Evolutionary conservation across 1,140 invertebrate species (phyloP).

Genomic region (Penaeus indicus): DNA sequence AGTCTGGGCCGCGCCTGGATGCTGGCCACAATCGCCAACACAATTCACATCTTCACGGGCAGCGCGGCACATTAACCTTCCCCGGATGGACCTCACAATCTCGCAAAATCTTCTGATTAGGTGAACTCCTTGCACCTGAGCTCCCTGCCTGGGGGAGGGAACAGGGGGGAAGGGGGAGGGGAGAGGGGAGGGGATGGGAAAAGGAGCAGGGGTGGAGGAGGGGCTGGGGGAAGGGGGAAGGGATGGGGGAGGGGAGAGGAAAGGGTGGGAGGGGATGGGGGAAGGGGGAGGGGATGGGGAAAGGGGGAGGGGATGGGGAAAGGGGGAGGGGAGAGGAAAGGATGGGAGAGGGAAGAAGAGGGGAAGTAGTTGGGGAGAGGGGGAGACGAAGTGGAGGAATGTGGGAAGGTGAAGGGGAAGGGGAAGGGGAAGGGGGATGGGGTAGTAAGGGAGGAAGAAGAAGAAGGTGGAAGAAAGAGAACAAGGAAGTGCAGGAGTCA

Average conservation of each 20-base stretch:
- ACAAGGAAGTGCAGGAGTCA: too few species aligned
- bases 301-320: not conserved
- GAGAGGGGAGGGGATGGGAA: not conserved
- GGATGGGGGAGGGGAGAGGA: not conserved
- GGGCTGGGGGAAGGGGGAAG: not conserved
- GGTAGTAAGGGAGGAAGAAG: not conserved
- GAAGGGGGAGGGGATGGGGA: too few species aligned
- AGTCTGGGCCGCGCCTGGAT: not conserved
- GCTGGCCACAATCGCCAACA: slow-evolving; percentile 44
- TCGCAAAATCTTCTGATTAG: slow-evolving; percentile 63
- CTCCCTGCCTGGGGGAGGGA: slow-evolving; percentile 1
- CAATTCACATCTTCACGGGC: slow-evolving; percentile 56
- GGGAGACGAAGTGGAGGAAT: not conserved
- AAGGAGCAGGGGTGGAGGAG: not conserved
- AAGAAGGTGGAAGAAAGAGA: not conserved
- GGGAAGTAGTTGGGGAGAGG: not conserved
- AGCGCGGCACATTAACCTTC: slow-evolving; percentile 42
- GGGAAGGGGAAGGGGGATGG: not conserved
- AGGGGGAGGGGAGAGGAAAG: not conserved
- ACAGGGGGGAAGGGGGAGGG: not conserved
- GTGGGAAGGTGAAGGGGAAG: not conserved
- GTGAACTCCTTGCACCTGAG: slow-evolving; percentile 62
- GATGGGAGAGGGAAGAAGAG: not conserved
- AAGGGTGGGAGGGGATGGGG: not conserved
- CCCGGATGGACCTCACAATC: slow-evolving; percentile 54